A percentile compares a stretch with the other conserved stretches of the same genome.
Evolutionary conservation across 37 sponge, comb jelly and placozoan species (phyloP).

Genomic region (Agelas oroides): DNA sequence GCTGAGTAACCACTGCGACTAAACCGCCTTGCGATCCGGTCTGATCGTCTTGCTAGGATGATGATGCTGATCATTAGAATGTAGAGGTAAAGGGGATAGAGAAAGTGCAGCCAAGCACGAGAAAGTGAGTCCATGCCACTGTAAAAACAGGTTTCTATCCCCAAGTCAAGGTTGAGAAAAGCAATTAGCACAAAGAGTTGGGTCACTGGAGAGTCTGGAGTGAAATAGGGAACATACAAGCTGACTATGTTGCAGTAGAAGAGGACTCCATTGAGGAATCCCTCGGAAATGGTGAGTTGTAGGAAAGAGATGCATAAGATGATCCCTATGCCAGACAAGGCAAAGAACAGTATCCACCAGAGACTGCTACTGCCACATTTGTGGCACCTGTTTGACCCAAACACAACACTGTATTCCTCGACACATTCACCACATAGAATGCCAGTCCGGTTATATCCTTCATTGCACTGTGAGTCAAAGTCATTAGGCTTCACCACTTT

Average conservation of each 20-base stretch:
- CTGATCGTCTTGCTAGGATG: conserved; percentile 17
- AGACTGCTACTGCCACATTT: conserved; percentile 32
- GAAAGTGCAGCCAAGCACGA: conserved; percentile 9
- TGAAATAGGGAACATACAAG: conserved; percentile 14
- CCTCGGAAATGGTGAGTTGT: conserved; percentile 40
- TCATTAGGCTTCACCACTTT: background rate
- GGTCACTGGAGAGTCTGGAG: background rate
- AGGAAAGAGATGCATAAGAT: conserved; percentile 15
- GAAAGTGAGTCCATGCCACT: conserved; percentile 52
- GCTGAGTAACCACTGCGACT: conserved; percentile 7
- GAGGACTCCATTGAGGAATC: conserved; percentile 50
- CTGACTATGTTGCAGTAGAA: conserved; percentile 50
- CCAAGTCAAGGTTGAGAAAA: conserved; percentile 31
- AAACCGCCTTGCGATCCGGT: conserved; percentile 5
- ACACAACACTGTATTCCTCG: conserved; percentile 28
- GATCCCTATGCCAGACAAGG: conserved; percentile 26
- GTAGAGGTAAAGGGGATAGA: conserved; percentile 63
- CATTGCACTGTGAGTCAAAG: conserved; percentile 36
- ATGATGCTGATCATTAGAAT: conserved; percentile 47
- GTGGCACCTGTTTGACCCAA: conserved; percentile 53
- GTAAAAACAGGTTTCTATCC: conserved; percentile 62
- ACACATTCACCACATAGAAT: conserved; percentile 52
- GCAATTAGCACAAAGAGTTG: conserved; percentile 2
- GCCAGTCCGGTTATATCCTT: conserved; percentile 31
- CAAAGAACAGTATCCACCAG: conserved; percentile 13